Conservation (phyloP, 2,797 vertebrate genomes). For the Gymnothorax reevesii region DNA sequence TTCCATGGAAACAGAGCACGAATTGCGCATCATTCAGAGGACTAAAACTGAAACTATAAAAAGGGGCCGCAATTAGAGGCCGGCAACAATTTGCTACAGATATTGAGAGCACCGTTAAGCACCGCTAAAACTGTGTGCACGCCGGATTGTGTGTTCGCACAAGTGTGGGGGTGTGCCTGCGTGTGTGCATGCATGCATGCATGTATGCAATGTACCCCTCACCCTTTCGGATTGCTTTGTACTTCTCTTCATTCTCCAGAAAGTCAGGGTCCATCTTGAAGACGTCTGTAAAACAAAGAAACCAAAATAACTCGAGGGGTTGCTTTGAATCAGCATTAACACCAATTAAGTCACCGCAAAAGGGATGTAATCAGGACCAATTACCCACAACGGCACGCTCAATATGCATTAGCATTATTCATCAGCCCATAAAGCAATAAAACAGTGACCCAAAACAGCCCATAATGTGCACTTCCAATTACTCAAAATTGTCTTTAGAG, state of each 20-base stretch:
- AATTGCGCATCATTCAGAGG: slow-evolving; percentile 21
- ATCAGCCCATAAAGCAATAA: slow-evolving; percentile 43
- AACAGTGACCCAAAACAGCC: slow-evolving; percentile 44
- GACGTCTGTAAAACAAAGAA: slow-evolving; percentile 75
- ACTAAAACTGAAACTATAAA: slow-evolving; percentile 28
- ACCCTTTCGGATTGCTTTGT: slow-evolving; percentile 92
- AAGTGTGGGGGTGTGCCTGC: too few species aligned
- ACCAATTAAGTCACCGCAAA: slow-evolving; percentile 45
- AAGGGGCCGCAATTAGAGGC: slow-evolving; percentile 24
- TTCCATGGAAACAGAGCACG: background rate
- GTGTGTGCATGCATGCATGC: too few species aligned
- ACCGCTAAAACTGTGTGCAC: background rate
- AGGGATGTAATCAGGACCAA: slow-evolving; percentile 46
- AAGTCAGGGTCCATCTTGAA: slow-evolving; percentile 98
- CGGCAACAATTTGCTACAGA: background rate
- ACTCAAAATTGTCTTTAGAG: slow-evolving; percentile 38
- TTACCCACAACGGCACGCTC: slow-evolving; percentile 46
- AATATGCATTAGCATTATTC: slow-evolving; percentile 36
- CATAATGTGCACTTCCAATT: slow-evolving; percentile 48
- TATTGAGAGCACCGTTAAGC: background rate
- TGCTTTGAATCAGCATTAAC: slow-evolving; percentile 33
- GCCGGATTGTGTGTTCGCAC: too few species aligned
- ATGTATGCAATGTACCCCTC: slow-evolving; percentile 35
- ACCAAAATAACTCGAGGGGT: slow-evolving; percentile 47
- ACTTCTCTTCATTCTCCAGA: slow-evolving; percentile 95